Evolutionary conservation across 1,140 invertebrate species (phyloP).

Genomic region (Diorhabda sublineata): DNA sequence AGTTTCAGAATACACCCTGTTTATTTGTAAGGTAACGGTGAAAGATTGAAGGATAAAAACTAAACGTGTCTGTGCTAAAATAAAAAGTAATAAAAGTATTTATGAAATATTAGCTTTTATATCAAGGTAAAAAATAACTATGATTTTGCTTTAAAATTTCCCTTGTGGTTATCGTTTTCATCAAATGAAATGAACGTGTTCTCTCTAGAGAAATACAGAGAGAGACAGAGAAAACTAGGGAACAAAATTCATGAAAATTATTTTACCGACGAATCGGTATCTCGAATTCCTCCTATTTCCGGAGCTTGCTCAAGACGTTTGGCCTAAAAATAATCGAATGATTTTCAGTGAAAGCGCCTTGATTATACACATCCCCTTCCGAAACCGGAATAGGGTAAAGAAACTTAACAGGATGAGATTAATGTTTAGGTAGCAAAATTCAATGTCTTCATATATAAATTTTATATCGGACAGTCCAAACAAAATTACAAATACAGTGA

Average conservation of each 20-base stretch:
- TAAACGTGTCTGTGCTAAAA: too few relatives aligned
- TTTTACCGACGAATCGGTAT: constrained; percentile 2
- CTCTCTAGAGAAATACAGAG: not conserved
- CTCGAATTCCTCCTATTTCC: constrained; percentile 1
- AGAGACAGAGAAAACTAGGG: not conserved
- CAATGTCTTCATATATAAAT: too few relatives aligned
- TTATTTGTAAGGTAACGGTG: too few relatives aligned
- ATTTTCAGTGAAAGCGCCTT: not conserved
- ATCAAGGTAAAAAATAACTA: not conserved
- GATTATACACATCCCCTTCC: not conserved
- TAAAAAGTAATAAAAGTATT: not conserved
- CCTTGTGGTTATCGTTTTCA: constrained; percentile 1
- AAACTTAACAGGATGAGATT: too few relatives aligned
- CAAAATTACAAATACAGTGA: too few relatives aligned
- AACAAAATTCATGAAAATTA: constrained; percentile 3
- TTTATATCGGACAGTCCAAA: too few relatives aligned
- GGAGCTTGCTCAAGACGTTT: not conserved
- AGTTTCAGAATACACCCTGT: too few relatives aligned
- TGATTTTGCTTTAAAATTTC: not conserved
- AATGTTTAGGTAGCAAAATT: too few relatives aligned
- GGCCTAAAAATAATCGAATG: constrained; percentile 2
- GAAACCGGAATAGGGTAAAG: too few relatives aligned
- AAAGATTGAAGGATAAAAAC: too few relatives aligned
- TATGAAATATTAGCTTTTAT: not conserved
- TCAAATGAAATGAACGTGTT: not conserved